Conservation (phyloP, 2,797 vertebrate species). For the Rhynchotus rufescens region DNA sequence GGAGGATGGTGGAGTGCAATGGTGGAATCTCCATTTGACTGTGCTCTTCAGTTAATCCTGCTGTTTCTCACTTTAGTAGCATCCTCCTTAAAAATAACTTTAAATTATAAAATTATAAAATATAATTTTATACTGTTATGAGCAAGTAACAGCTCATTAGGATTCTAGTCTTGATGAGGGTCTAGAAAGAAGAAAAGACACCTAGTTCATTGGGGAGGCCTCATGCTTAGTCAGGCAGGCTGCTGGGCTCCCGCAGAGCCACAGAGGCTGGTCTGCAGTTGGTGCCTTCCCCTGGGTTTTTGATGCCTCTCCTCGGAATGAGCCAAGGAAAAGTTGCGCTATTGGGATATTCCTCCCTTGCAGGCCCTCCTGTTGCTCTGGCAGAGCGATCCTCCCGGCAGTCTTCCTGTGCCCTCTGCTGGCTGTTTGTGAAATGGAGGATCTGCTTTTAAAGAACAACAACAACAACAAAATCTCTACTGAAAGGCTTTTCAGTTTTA, state of each 20-base stretch:
- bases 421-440: neutral
- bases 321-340: neutral
- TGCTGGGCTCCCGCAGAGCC: neutral
- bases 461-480: neutral
- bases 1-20: neutral
- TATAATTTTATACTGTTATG: too few relatives aligned
- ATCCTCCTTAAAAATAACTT: neutral
- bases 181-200: neutral
- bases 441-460: neutral
- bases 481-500: neutral
- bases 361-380: neutral
- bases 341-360: neutral
- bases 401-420: slow-evolving; percentile 74
- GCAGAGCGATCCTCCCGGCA: neutral
- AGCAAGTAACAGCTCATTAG: neutral
- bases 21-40: neutral
- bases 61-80: neutral
- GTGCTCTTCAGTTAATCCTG: neutral
- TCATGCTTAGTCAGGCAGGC: neutral
- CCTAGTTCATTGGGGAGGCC: neutral
- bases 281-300: neutral
- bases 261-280: fast-evolving
- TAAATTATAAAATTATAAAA: neutral
- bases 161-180: neutral
- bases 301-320: neutral